phyloP scores from a whole-genome alignment of 2,797 vertebrate species.

The Hydrophis major region DNA sequence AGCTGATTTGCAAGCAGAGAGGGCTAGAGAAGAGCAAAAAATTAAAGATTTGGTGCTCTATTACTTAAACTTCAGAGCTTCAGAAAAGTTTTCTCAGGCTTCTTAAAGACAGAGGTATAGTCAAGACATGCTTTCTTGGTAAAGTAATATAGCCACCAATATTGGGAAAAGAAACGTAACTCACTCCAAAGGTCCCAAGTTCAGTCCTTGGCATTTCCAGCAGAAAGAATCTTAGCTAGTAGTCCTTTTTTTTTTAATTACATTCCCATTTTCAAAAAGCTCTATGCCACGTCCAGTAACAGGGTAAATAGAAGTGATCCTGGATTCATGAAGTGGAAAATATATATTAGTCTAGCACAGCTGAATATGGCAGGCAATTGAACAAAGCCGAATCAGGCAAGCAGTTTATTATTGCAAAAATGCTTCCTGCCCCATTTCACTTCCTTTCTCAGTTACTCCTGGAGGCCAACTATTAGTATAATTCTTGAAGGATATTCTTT shows the following conservation, averaged over 20 bases:
- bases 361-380: not conserved
- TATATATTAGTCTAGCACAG: not conserved
- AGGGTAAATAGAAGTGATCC: not conserved
- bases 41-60: not conserved
- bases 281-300: not conserved
- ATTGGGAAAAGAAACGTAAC: not conserved
- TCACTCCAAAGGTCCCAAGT: not conserved
- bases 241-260: not conserved
- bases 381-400: not conserved
- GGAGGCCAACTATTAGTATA: not conserved
- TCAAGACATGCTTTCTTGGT: not conserved
- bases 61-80: not conserved
- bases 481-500: not conserved
- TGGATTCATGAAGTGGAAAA: not conserved
- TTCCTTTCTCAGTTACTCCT: not conserved
- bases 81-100: not conserved
- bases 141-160: not conserved
- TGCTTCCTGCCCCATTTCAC: not conserved
- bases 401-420: not conserved
- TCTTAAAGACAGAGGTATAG: not conserved
- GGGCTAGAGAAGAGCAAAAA: not conserved
- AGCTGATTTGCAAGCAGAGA: not conserved
- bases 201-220: not conserved
- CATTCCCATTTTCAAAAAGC: not conserved
- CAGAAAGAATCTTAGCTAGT: not conserved